Evolutionary conservation across 37 sponge, comb jelly and placozoan species (phyloP).

Genomic region (Beroe ovata): DNA sequence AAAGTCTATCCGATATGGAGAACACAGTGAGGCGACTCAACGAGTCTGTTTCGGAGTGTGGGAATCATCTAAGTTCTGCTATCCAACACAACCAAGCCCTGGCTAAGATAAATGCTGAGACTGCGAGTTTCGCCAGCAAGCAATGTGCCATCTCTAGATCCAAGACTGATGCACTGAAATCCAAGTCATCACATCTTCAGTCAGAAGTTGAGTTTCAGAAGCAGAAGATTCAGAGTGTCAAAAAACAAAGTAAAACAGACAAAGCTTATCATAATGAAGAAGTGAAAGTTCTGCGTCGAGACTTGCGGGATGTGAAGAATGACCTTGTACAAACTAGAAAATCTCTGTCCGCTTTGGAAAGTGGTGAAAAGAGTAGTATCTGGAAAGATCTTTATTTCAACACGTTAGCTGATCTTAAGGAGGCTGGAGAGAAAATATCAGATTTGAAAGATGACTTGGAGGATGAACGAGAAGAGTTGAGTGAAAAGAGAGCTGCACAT

Average conservation of each 20-base stretch:
- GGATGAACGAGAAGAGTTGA: background rate
- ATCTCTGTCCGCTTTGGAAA: background rate
- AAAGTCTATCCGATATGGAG: background rate
- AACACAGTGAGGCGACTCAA: constrained; percentile 11
- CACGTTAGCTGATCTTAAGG: background rate
- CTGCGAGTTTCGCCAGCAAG: background rate
- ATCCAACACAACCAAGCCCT: constrained; percentile 5
- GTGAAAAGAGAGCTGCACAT: background rate
- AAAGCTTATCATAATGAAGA: background rate
- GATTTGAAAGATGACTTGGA: background rate
- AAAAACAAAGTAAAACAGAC: background rate
- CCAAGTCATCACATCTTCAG: constrained; percentile 3
- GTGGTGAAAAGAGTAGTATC: background rate
- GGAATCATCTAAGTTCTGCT: background rate
- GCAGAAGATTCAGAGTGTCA: background rate
- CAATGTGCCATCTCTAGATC: background rate
- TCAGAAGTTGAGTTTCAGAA: constrained; percentile 10
- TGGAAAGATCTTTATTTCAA: constrained; percentile 8
- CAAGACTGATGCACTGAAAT: background rate
- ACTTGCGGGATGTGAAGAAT: background rate
- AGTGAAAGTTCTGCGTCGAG: background rate
- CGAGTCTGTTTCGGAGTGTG: constrained; percentile 8
- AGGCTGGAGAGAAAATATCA: background rate
- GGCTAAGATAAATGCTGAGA: background rate
- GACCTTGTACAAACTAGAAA: background rate